Evolutionary conservation across 2,888 invertebrate genomes (phyloP), one percentile per base, ranked within the genome.

Genomic region (Tricholauxania praeusta): DNA sequence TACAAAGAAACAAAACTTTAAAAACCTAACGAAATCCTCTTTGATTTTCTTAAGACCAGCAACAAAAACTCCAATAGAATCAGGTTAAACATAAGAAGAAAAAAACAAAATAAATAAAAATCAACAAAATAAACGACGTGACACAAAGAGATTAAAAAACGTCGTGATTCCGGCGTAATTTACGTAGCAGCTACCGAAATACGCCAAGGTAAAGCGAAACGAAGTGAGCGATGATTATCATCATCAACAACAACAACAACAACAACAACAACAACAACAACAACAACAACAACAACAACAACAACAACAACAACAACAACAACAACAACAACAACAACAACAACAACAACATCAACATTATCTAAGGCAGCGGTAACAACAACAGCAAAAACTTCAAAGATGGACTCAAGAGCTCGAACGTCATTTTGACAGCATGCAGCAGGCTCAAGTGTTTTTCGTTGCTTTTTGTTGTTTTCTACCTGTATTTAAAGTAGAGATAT

Each of bases 121-220:
- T 65, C 59, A 55, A 74, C 64, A 72, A 68, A 73, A 72, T 76
- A 73, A 76, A 77, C 78, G 77, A 79, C 79, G 78, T 79, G 78
- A 78, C 78, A 75, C 73, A 75, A 78, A 76, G 74, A 78, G 79
- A 78, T 78, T 79, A 78, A 75, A 74, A 72, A 74, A 72, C 64
- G 59, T 70, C 71, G 48, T 64, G 71, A 71, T 63, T 71, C 57
- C 78, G 81, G 82, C 80, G 86, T 87, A 87, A 87, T 87, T 87
- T 87, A 87, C 86, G 85, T 85, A 84, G 84, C 86, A 83, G 86
- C 86, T 87, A 87, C 86, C 85, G 86, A 85, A 86, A 87, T 87
- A 87, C 86, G 86, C 83, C 76, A 55, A 67, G 48, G 47, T 57
- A 64, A 63, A 72, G 63, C 67, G 70, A 74, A 74, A 74, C 74